Base-by-base conservation (phyloP, 1,140 invertebrate genomes). In the Eupeodes corollae region DNA sequence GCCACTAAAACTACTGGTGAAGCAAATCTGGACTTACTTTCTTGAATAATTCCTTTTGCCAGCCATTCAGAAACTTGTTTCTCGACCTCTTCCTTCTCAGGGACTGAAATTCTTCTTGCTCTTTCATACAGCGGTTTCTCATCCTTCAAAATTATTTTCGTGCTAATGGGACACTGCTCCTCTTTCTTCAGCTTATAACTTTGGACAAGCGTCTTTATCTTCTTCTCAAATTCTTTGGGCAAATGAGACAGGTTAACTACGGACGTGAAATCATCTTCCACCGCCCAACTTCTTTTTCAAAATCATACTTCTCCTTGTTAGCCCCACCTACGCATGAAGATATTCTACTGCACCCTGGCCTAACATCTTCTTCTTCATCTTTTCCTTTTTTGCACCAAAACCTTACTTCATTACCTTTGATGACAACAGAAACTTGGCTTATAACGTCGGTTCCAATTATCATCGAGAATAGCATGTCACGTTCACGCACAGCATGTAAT, bases 1-100 rank as follows among this genome's bases (percentile, higher is more conserved):
- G 53, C 57, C 1, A 69, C 64, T 8, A 67, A 34, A 0, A 69
- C 51, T 13, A 67, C 52, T 0, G 65, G 63, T 35, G 56, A 58
- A 1, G 57, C 55, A 42, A 57, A 70, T 11, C 55, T 39, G 0
- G 61, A 67, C 1, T 43, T 46, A 12, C 54, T 59, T 11, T 44
- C 40, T 12, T 48, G 34, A 30, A 66, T 59, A 2, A 65, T 58
- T 18, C 47, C 39, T n/a, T n/a, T n/a, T n/a, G n/a, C n/a, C n/a
- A n/a, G n/a, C n/a, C n/a, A n/a, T n/a, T n/a, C n/a, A n/a, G 41
- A 40, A 9, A 59, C 42, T 18, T 56, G 51, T 14, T 40, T 19
- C 40, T 60, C 51, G 0, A 58, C 54, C 2, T 48, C 18, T 2
- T 51, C 31, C 39, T 48, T 44, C n/a, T 61, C 53, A 5, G 12